Percentiles rank a stretch among this genome's conserved stretches.
These are phyloP conservation scores for Agriopis marginaria DNA, from an alignment of 2,888 invertebrate species.

Conservation along the genomic window DNA sequence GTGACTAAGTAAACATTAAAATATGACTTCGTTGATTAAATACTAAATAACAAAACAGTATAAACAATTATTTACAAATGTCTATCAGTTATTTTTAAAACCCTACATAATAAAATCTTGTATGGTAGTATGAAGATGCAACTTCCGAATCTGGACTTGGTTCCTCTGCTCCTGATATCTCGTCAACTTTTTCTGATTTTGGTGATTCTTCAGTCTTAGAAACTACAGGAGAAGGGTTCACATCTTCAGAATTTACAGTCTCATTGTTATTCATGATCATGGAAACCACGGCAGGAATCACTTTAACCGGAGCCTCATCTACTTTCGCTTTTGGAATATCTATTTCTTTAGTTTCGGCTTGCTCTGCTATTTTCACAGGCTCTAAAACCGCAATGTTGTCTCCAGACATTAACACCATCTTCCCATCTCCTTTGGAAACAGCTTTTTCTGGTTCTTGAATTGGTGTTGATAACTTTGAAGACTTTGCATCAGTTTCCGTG, in stretches of 20 bases:
- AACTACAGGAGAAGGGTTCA: slow-evolving; percentile 30
- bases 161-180: slow-evolving; percentile 50
- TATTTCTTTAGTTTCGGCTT: slow-evolving; percentile 45
- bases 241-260: slow-evolving; percentile 36
- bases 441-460: slow-evolving; percentile 55
- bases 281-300: slow-evolving; percentile 56
- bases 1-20: slow-evolving; percentile 16
- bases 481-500: slow-evolving; percentile 42
- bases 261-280: slow-evolving; percentile 46
- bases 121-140: slow-evolving; percentile 77
- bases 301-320: slow-evolving; percentile 43
- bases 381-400: slow-evolving; percentile 53
- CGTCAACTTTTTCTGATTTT: slow-evolving; percentile 46
- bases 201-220: slow-evolving; percentile 43
- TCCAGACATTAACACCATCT: slow-evolving; percentile 46
- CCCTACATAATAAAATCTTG: slow-evolving; percentile 70
- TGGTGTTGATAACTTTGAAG: slow-evolving; percentile 54
- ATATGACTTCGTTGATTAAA: slow-evolving; percentile 35
- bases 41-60: slow-evolving; percentile 34
- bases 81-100: slow-evolving; percentile 22
- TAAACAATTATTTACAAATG: not conserved
- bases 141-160: slow-evolving; percentile 67
- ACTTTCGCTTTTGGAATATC: slow-evolving; percentile 46
- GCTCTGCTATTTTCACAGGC: slow-evolving; percentile 45
- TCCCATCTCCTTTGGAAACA: slow-evolving; percentile 42